Base-by-base conservation (phyloP, 2,888 invertebrate genomes). In the Ormyrus rosae region DNA sequence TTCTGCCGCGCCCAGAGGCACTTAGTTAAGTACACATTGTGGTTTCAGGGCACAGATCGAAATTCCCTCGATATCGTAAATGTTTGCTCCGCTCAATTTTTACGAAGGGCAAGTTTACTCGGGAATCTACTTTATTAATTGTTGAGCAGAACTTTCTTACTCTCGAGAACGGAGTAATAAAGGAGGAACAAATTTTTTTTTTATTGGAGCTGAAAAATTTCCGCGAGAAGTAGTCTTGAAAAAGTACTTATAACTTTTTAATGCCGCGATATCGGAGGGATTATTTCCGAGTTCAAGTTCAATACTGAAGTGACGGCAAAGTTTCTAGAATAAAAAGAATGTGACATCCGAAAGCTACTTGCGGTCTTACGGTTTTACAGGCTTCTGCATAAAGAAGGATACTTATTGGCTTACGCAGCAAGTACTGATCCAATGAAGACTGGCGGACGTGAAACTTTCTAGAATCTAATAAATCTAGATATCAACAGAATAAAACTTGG, bases 321-420 rank as follows among this genome's bases (percentile, higher is more conserved):
- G 11, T 10, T 10, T 53, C 11, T 53, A 53, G 53, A 53, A 53
- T 8, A 53, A 10, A 53, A 53, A 53, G 34, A 60, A 19, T 1
- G 60, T 34, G 19, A 53, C 9, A 60, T 60, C 13, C 34, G 19
- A 60, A 60, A 19, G 60, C 34, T 8, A 60, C 11, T 53, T 11
- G 11, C 10, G 6, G 58, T 70, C 48, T 13, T 58, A 70, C 19
- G 50, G 50, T 71, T 60, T 61, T 61, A 71, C 5, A 46, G 72
- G 53, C 63, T 63, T 63, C 63, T 72, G 65, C 65, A 51, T 51
- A 13, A 10, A 51, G 58, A 53, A 13, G 64, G 5, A 60, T 58
- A 58, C 58, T 70, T 70, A 70, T 70, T 70, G 70, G 58, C 34
- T 72, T 72, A 72, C 34, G 58, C 50, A 71, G 34, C 45, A 60